These are phyloP conservation scores for Suncus etruscus DNA, from an alignment of 2,113 vertebrate genomes.

Conservation along the genomic window DNA sequence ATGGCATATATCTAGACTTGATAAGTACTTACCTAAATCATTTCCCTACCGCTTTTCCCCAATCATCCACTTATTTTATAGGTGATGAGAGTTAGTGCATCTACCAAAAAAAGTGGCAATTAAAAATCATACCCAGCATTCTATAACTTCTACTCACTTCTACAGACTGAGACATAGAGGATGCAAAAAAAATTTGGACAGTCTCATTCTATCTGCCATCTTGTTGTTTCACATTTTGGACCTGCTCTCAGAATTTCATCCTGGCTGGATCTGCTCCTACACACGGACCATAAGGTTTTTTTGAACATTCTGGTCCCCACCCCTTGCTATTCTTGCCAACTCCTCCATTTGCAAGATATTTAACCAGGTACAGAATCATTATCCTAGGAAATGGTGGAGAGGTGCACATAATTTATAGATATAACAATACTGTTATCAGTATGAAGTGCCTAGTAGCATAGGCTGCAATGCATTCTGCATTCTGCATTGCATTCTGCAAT, in stretches of 20 bases:
- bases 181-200: background rate
- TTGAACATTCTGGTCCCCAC: background rate
- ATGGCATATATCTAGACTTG: background rate
- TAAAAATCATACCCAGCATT: background rate
- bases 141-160: background rate
- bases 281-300: background rate
- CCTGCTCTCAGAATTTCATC: background rate
- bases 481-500: no score
- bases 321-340: background rate
- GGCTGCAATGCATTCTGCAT: no score
- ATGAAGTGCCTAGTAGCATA: fast-evolving
- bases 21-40: background rate
- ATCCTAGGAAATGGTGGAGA: background rate
- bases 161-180: background rate
- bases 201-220: background rate
- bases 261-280: background rate
- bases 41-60: background rate
- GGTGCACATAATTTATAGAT: background rate
- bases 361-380: background rate
- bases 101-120: background rate
- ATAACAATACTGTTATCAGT: background rate
- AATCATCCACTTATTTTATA: background rate
- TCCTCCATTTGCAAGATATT: background rate
- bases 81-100: background rate
- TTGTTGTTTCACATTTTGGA: background rate